Base-by-base conservation (phyloP, 2,113 vertebrate species). In the Hippocampus mohnikei region DNA sequence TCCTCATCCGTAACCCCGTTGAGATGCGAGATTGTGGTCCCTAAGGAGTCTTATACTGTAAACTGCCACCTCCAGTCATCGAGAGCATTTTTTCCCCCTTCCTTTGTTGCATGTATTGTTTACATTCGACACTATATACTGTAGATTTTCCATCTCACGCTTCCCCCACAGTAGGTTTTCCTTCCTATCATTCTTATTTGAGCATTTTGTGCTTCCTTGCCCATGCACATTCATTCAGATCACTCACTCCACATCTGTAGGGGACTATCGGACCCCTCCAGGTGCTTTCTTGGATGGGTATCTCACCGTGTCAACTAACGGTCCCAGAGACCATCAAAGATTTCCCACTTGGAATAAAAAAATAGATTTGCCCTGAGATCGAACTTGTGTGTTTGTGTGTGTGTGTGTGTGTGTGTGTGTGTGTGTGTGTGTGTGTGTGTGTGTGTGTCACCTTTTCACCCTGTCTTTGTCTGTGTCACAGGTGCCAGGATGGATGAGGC, bases 401-500 rank as follows among this genome's bases (percentile, higher is more conserved):
- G 27, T 2, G 27, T 27, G 27, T 27, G 27, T 27, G 27, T 27
- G 27, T 2, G 27, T 27, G 27, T 27, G 27, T 27, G 27, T 27
- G 27, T 2, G 33, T 33, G 33, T 33, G 33, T 33, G 33, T 33
- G 33, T 33, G 33, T 33, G 33, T 33, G 33, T 33, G 5, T 58
- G 18, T 20, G 37, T 42, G 37, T 63, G 21, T 63, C 8, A 60
- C 37, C 61, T 63, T 63, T 63, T n/a, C 37, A 23, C 33, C 7
- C 16, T 8, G 16, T 66, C 42, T 25, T 21, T 70, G 61, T 87
- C 55, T 77, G 37, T 88, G 60, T 87, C 74, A 60, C 83, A 92
- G 92, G 84, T 84, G 81, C 70, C 70, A 82, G 33, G 72, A 93
- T 93, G 92, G 92, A 93, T 66, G 92, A 93, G 82, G 74, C 87